Conservation (phyloP, 2,888 invertebrate species). For the Mamestra brassicae region DNA sequence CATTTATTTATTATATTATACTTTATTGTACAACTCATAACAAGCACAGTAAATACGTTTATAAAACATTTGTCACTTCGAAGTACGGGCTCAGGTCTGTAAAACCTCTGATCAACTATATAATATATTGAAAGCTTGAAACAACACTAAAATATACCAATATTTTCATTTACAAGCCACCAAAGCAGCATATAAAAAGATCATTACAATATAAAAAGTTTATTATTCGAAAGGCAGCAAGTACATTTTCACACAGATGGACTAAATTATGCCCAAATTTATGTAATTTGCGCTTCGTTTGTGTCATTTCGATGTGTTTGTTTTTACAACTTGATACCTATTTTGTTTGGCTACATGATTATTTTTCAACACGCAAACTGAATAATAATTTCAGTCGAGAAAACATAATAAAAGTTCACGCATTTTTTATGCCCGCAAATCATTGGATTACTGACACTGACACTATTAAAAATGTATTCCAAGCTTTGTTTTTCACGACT, state of each 20-base stretch:
- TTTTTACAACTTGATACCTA: not conserved
- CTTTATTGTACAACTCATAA: too few relatives aligned
- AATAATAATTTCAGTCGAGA: not conserved
- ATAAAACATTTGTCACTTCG: too few relatives aligned
- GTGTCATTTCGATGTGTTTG: constrained; percentile 20
- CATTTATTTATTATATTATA: too few relatives aligned
- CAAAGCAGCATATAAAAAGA: not conserved
- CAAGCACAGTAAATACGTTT: too few relatives aligned
- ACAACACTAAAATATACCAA: not conserved
- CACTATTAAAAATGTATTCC: constrained; percentile 19
- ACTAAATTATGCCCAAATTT: constrained; percentile 9
- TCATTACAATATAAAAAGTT: not conserved
- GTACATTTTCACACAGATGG: constrained; percentile 5
- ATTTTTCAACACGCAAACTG: not conserved
- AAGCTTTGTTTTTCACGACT: not conserved
- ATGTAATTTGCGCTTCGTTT: constrained; percentile 17
- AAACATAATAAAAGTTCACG: not conserved
- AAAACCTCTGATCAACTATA: not conserved
- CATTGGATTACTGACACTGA: constrained; percentile 15
- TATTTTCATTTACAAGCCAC: not conserved
- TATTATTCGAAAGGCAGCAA: not conserved
- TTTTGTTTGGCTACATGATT: constrained; percentile 6
- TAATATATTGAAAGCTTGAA: not conserved
- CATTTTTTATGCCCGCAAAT: not conserved
- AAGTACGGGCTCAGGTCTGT: not conserved